Conservation (phyloP, 2,113 vertebrate genomes). For the Megaceryle torquata region DNA sequence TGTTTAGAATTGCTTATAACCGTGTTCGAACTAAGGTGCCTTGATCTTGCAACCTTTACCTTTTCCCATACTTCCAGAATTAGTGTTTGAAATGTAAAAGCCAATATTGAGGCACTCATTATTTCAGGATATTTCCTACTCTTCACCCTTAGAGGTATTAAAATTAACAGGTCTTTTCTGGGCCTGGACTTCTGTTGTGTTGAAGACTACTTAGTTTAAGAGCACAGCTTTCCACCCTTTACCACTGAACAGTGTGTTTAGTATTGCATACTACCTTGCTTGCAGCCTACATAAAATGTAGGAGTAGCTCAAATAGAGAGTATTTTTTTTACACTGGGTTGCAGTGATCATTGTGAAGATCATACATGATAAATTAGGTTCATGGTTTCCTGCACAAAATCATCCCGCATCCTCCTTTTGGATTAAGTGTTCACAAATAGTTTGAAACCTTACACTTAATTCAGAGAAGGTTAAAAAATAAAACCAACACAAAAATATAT, state of each 20-base stretch:
- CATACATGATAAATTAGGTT: background rate
- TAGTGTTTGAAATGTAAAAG: background rate
- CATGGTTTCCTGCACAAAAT: background rate
- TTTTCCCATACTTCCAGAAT: background rate
- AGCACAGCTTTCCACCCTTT: background rate
- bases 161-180: background rate
- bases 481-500: background rate
- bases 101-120: accelerated
- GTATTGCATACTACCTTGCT: background rate
- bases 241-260: background rate
- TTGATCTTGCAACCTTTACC: background rate
- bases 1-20: background rate
- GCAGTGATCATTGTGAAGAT: background rate
- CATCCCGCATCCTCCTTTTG: background rate
- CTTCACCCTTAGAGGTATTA: accelerated
- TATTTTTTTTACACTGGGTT: background rate
- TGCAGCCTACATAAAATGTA: background rate
- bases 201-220: background rate
- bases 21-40: background rate
- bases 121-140: background rate
- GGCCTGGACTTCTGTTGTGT: background rate
- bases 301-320: background rate
- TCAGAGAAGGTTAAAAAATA: background rate
- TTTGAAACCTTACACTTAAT: background rate
- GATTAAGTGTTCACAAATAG: background rate